Percentiles rank a stretch among this genome's conserved stretches.
Evolutionary conservation across 53 echinoderm and acorn worm species (phyloP).

Genomic region (Luidia sarsii): DNA sequence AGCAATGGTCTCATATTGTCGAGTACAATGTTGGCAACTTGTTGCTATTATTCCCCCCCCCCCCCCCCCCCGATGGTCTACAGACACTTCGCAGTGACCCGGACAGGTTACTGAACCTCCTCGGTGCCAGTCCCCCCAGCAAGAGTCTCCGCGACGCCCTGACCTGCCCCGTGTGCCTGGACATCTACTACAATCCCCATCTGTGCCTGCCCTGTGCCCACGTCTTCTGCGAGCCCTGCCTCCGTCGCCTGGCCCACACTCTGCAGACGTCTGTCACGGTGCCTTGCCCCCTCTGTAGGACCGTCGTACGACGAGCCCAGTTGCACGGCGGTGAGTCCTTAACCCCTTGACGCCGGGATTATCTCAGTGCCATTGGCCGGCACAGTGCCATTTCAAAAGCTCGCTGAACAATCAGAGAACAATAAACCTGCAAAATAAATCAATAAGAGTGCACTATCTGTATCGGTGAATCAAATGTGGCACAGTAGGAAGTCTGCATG

Average conservation of each 20-base stretch:
- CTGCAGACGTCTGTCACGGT: slow-evolving; percentile 51
- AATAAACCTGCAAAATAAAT: too few species aligned
- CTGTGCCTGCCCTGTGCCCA: slow-evolving; percentile 77
- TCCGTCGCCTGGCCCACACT: slow-evolving; percentile 73
- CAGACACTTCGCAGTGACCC: slow-evolving; percentile 24
- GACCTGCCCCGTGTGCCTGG: slow-evolving; percentile 84
- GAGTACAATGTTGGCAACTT: too few species aligned
- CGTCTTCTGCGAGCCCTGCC: slow-evolving; percentile 92
- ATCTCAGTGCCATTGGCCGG: too few species aligned
- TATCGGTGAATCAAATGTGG: too few species aligned
- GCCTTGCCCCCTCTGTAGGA: slow-evolving; percentile 88
- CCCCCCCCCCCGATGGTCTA: too few species aligned
- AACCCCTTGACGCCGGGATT: too few species aligned
- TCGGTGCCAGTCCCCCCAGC: slow-evolving; percentile 14
- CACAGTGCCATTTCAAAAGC: too few species aligned
- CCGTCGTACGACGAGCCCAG: slow-evolving; percentile 60
- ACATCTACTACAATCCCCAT: slow-evolving; percentile 80
- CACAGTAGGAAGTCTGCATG: too few species aligned
- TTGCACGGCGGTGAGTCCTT: slow-evolving; percentile 71
- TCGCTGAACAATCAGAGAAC: too few species aligned
- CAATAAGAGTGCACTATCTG: too few species aligned
- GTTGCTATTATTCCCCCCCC: too few species aligned
- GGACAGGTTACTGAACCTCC: slow-evolving; percentile 11
- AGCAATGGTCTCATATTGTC: too few species aligned
- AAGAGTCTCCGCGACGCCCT: slow-evolving; percentile 73